phyloP scores from a whole-genome alignment of 2,888 invertebrate genomes.

The Drosophila niveifrons region DNA sequence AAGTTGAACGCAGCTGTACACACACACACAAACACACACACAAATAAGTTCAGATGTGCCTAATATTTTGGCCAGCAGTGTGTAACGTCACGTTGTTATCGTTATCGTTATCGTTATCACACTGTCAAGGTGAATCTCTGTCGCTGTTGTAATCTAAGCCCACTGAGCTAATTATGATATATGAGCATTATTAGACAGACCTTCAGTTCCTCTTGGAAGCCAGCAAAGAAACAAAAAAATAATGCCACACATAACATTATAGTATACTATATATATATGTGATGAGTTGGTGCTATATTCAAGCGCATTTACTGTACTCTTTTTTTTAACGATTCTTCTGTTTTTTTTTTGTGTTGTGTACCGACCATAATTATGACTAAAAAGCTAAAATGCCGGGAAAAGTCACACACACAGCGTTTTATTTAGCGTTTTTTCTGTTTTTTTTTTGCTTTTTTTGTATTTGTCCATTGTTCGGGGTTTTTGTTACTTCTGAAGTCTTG shows the following conservation, averaged over 20 bases:
- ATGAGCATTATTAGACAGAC: slow-evolving; percentile 32
- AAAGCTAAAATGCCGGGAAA: slow-evolving; percentile 57
- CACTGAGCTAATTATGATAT: slow-evolving; percentile 39
- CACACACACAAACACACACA: no score
- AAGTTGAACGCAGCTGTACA: slow-evolving; percentile 45
- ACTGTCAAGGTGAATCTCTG: slow-evolving; percentile 63
- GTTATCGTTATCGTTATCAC: slow-evolving; percentile 34
- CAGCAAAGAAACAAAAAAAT: no score
- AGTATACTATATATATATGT: neutral
- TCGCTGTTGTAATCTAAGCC: slow-evolving; percentile 37
- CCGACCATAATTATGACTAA: slow-evolving; percentile 51
- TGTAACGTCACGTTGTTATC: slow-evolving; percentile 3
- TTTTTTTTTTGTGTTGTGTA: slow-evolving; percentile 23
- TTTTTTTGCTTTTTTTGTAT: slow-evolving; percentile 18
- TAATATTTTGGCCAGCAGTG: slow-evolving; percentile 10
- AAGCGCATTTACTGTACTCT: slow-evolving; percentile 17
- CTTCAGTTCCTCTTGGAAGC: slow-evolving; percentile 22
- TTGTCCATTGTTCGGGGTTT: slow-evolving; percentile 51
- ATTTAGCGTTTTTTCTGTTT: slow-evolving; percentile 21
- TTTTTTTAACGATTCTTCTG: slow-evolving; percentile 14
- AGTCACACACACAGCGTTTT: slow-evolving; percentile 62
- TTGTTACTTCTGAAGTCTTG: slow-evolving; percentile 58
- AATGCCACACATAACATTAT: slow-evolving; percentile 2
- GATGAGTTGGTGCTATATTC: neutral
- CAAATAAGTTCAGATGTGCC: no score